Conservation (phyloP, 2,113 vertebrate genomes). For the Sinocyclocheilus grahami region DNA sequence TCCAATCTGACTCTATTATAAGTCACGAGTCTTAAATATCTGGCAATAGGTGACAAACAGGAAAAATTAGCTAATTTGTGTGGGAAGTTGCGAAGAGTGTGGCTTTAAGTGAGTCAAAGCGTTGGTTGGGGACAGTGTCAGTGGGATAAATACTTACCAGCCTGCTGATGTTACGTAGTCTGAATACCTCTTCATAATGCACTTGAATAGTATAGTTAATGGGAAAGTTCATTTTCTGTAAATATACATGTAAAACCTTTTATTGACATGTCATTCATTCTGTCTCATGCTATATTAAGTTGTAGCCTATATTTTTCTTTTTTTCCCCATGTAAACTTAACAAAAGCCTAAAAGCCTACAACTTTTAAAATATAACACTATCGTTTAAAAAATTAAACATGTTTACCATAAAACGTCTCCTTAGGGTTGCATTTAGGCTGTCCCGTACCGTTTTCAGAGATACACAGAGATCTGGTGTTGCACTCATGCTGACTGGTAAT, state of each 20-base stretch:
- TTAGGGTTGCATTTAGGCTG: conserved; percentile 65
- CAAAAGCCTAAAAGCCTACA: background rate
- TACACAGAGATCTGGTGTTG: conserved; percentile 62
- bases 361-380: background rate
- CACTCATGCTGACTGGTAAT: conserved; percentile 56
- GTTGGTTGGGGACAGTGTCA: background rate
- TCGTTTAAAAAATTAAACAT: background rate
- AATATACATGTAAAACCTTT: conserved; percentile 16
- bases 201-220: conserved; percentile 76
- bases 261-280: background rate
- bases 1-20: background rate
- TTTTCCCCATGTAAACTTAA: background rate
- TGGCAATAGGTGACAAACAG: background rate
- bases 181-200: conserved; percentile 73
- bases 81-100: conserved; percentile 8
- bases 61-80: background rate
- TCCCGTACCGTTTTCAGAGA: conserved; percentile 69
- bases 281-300: background rate
- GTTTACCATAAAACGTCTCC: conserved; percentile 76
- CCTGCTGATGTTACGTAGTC: conserved; percentile 70
- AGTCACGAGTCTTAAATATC: background rate
- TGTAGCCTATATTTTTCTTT: background rate
- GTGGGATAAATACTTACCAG: conserved; percentile 65
- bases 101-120: conserved; percentile 47
- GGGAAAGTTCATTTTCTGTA: conserved; percentile 77